phyloP scores from a whole-genome alignment of 2,113 vertebrate species.

The Vidua chalybeata region DNA sequence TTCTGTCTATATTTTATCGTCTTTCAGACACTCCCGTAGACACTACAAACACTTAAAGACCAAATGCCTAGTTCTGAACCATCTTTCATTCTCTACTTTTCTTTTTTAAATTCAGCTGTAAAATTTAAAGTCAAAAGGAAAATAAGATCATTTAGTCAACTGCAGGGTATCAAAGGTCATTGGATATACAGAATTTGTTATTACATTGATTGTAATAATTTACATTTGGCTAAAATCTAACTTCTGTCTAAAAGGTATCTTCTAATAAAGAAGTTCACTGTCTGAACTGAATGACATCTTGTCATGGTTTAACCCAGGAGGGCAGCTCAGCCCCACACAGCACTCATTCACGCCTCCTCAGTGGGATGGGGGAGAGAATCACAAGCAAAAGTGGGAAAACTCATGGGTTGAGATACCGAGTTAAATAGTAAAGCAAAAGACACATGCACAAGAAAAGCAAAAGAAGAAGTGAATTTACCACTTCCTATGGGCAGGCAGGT shows the following conservation, averaged over 20 bases:
- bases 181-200: not conserved
- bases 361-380: not conserved
- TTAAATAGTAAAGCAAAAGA: not conserved
- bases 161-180: not conserved
- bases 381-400: not conserved
- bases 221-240: not conserved
- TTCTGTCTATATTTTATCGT: not conserved
- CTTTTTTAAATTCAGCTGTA: not conserved
- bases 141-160: not conserved
- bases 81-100: not conserved
- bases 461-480: not conserved
- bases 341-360: rapidly evolving
- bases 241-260: not conserved
- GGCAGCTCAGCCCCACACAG: not conserved
- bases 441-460: not conserved
- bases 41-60: not conserved
- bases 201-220: not conserved
- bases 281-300: not conserved
- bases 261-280: not conserved
- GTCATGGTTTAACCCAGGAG: not conserved
- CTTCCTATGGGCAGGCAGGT: not conserved
- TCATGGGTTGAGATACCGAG: not conserved
- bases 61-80: not conserved
- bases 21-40: not conserved
- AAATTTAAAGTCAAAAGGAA: not conserved